phyloP scores from a whole-genome alignment of 2,888 invertebrate genomes.

The Trimorus sp. region DNA sequence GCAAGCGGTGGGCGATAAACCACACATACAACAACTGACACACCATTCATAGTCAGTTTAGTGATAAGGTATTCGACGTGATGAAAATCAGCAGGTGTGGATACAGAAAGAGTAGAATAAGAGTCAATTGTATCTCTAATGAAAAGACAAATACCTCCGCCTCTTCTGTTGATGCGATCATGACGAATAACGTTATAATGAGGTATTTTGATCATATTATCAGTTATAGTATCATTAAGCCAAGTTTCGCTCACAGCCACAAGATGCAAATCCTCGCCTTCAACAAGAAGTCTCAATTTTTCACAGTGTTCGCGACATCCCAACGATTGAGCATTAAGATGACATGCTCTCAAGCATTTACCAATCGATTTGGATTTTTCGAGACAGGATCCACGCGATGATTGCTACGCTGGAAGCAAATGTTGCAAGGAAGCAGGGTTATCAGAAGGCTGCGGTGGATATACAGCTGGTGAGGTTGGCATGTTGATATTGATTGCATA shows the following conservation, averaged over 20 bases:
- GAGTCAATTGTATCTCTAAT: neutral
- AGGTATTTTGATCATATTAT: neutral
- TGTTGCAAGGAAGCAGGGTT: no score
- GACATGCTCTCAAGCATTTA: neutral
- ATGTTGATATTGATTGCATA: no score
- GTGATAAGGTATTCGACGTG: neutral
- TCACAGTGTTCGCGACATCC: neutral
- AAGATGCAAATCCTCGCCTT: neutral
- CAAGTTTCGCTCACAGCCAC: constrained; percentile 10
- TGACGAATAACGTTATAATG: neutral
- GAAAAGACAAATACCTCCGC: constrained; percentile 5
- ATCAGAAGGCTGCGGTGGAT: no score
- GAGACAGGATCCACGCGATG: neutral
- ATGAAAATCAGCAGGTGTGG: neutral
- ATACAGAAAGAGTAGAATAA: neutral
- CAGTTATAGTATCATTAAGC: neutral
- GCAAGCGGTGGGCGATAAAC: constrained; percentile 2
- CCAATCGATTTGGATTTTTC: no score
- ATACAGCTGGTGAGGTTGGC: no score
- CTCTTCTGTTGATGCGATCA: neutral
- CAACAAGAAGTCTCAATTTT: neutral
- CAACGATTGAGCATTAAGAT: constrained; percentile 16
- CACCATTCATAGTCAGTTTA: neutral
- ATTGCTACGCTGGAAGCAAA: no score
- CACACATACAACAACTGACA: neutral